Percentiles rank a stretch among this genome's conserved stretches.
These are phyloP conservation scores for Sebastes oblongus DNA, from an alignment of 2,797 vertebrate genomes.

Conservation along the genomic window DNA sequence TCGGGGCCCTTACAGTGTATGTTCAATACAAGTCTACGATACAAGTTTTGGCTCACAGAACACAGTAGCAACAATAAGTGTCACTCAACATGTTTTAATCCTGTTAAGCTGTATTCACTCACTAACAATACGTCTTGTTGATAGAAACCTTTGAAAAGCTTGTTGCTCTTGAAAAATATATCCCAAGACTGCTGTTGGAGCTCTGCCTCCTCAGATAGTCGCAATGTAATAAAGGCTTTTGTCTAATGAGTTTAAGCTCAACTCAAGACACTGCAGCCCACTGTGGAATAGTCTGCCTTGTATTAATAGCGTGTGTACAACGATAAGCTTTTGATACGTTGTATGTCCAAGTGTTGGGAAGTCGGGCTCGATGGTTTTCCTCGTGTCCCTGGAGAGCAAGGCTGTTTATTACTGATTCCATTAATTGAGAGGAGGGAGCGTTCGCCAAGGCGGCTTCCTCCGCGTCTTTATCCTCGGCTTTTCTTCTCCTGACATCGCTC, in stretches of 20 bases:
- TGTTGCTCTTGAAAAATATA: slow-evolving; percentile 36
- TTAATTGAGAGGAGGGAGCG: slow-evolving; percentile 67
- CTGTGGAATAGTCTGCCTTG: slow-evolving; percentile 55
- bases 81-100: slow-evolving; percentile 59
- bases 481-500: slow-evolving; percentile 31
- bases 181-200: slow-evolving; percentile 43
- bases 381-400: slow-evolving; percentile 58
- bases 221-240: slow-evolving; percentile 58
- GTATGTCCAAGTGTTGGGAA: slow-evolving; percentile 54
- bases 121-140: slow-evolving; percentile 44
- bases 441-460: slow-evolving; percentile 47
- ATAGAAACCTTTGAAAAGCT: slow-evolving; percentile 57
- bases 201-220: slow-evolving; percentile 46
- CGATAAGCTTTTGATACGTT: slow-evolving; percentile 72
- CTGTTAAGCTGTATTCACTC: slow-evolving; percentile 51
- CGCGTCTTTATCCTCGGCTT: slow-evolving; percentile 27
- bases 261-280: slow-evolving; percentile 51
- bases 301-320: slow-evolving; percentile 60
- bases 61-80: slow-evolving; percentile 20
- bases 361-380: slow-evolving; percentile 54
- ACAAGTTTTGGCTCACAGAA: slow-evolving; percentile 19
- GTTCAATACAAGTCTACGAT: background rate
- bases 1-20: background rate
- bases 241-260: slow-evolving; percentile 69
- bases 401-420: slow-evolving; percentile 74